Base-by-base conservation (phyloP, 2,113 vertebrate genomes). In the Mellivora capensis region DNA sequence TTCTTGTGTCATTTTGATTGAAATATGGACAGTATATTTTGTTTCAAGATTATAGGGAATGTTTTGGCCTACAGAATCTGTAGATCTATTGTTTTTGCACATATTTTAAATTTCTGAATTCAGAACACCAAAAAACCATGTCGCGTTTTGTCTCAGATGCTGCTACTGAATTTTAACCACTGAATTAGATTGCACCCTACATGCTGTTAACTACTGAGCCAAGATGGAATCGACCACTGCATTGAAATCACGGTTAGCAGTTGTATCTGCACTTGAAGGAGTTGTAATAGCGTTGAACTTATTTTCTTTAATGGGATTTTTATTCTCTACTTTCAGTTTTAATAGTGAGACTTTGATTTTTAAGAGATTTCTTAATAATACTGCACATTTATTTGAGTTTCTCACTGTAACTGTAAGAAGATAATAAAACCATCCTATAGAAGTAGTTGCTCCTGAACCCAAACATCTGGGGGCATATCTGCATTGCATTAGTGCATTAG, bases 191-290 rank as follows among this genome's bases (percentile, higher is more conserved):
- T 98, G 98, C 98, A 98, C 98, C 98, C 98, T 99, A 93, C 98
- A 98, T 98, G 98, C 98, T 99, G 98, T 99, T 99, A 99, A 99
- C 98, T 98, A 98, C 98, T 98, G 98, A 99, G 98, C 98, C 98
- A 99, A 99, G 98, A 98, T 98, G 98, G 98, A 99, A 99, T 99
- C 95, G 98, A 99, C 98, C 98, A 98, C 97, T 98, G 97, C 98
- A 98, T 98, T 99, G 99, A 99, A 99, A 99, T 99, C 98, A 98
- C 98, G 98, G 96, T 99, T 99, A 98, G 98, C 98, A 98, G 98
- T 99, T 98, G 98, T 98, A 89, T 94, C 96, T 96, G 96, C 98
- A 97, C 98, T 99, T 98, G 98, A 99, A 99, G 98, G 97, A 98
- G 98, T 98, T 98, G 95, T 98, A 99, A 98, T 99, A 98, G 97